Evolutionary conservation across 2,113 vertebrate genomes (phyloP), one percentile per base, ranked within the genome.

Genomic region (Sebastes schlegelii): DNA sequence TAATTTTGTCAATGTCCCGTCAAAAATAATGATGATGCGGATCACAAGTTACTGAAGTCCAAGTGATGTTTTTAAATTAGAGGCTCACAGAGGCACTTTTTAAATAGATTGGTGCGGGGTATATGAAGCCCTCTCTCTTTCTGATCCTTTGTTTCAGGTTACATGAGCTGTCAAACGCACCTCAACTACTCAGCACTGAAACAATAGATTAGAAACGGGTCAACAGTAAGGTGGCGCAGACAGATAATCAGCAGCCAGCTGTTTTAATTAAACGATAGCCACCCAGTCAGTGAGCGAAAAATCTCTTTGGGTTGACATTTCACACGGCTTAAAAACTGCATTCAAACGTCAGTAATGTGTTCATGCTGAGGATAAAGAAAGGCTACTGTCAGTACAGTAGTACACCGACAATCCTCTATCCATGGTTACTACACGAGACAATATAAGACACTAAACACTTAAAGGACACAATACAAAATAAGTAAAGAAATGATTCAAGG

Each of bases 201-300:
- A 77, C 26, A 7, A 43, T 54, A 42, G 49, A 12, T 63, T n/a
- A 48, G 62, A 34, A 83, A 34, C 52, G 46, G 10, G 52, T 57
- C 19, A 58, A 68, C 21, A 42, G 76, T 16, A 74, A 79, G 77
- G 12, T 14, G 0, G 17, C 4, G 16, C 54, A 73, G 76, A 81
- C 45, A 83, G 83, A 75, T 54, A 54, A 42, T 26, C 12, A 69
- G 19, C n/a, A 45, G 51, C n/a, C 49, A 58, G 9, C 3, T n/a
- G 40, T 23, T 49, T 42, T 17, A 49, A 79, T 64, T 69, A 19
- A 66, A 34, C 49, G 3, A 34, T 34, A 34, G 4, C 34, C 34
- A 34, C 34, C 34, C 34, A 34, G 12, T 70, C 46, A 51, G 43
- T 16, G 17, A 77, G 21, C 23, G 42, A 13, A 42, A 74, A 9